These are phyloP conservation scores for Euphydryas editha DNA, from an alignment of 2,888 invertebrate genomes.

Conservation along the genomic window DNA sequence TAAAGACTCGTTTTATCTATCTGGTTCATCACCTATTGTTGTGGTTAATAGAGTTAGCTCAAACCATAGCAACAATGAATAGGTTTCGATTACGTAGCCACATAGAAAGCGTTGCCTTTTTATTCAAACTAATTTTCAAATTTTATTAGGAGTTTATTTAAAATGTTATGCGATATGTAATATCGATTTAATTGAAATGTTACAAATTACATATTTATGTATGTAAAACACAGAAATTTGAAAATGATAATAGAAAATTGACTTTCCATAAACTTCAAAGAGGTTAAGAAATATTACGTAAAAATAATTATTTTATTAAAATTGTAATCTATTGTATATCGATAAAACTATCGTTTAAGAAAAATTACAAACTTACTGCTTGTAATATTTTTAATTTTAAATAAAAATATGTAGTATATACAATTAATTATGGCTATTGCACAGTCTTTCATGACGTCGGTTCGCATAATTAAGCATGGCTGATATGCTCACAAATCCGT, in stretches of 20 bases:
- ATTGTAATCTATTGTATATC: too few species aligned
- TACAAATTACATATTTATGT: too few species aligned
- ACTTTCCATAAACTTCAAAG: too few species aligned
- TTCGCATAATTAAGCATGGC: conserved; percentile 10
- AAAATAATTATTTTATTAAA: too few species aligned
- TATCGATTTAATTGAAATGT: neutral
- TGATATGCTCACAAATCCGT: conserved; percentile 20
- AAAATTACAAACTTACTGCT: too few species aligned
- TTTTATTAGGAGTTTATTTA: neutral
- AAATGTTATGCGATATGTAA: neutral
- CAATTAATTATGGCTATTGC: neutral
- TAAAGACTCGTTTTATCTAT: conserved; percentile 44
- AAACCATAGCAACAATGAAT: conserved; percentile 39
- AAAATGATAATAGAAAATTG: too few species aligned
- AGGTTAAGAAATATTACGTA: too few species aligned
- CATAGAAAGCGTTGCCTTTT: conserved; percentile 36
- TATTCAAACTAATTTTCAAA: conserved; percentile 13
- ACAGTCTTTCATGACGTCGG: conserved; percentile 11
- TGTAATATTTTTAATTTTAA: too few species aligned
- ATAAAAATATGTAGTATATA: neutral
- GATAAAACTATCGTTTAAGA: too few species aligned
- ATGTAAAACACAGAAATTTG: too few species aligned
- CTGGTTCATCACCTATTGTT: conserved; percentile 47
- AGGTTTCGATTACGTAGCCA: conserved; percentile 36
- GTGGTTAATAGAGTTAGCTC: conserved; percentile 42